phyloP scores from a whole-genome alignment of 2,113 vertebrate species.

The Gadus chalcogrammus region DNA sequence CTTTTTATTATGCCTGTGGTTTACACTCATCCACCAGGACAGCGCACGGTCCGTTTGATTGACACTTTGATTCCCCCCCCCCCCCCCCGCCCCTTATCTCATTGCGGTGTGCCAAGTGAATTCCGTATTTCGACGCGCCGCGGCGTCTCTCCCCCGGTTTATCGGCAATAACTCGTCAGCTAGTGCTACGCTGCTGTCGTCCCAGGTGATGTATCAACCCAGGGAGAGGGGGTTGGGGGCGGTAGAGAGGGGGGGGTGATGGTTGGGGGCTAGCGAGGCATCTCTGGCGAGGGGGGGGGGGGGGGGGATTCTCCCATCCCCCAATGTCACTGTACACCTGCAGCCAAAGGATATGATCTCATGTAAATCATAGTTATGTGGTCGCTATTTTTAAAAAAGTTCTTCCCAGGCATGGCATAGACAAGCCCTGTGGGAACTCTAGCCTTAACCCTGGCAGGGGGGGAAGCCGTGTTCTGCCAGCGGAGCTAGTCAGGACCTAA shows the following conservation, averaged over 20 bases:
- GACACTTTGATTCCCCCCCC: conserved; percentile 68
- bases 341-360: background rate
- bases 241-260: background rate
- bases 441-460: no score
- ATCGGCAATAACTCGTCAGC: conserved; percentile 63
- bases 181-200: conserved; percentile 50
- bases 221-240: conserved; percentile 9
- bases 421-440: no score
- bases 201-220: conserved; percentile 40
- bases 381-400: no score
- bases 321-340: no score
- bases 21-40: conserved; percentile 47
- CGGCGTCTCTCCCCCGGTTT: conserved; percentile 44
- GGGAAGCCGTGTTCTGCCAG: no score
- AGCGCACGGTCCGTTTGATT: conserved; percentile 45
- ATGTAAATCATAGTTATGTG: background rate
- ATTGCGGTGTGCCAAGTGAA: conserved; percentile 52
- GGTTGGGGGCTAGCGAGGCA: no score
- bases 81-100: conserved; percentile 56
- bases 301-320: no score
- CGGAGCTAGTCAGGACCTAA: no score
- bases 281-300: background rate
- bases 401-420: no score
- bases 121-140: conserved; percentile 47
- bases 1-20: conserved; percentile 53